phyloP scores from a whole-genome alignment of 2,888 invertebrate species.

The Cecidostiba fungosa region DNA sequence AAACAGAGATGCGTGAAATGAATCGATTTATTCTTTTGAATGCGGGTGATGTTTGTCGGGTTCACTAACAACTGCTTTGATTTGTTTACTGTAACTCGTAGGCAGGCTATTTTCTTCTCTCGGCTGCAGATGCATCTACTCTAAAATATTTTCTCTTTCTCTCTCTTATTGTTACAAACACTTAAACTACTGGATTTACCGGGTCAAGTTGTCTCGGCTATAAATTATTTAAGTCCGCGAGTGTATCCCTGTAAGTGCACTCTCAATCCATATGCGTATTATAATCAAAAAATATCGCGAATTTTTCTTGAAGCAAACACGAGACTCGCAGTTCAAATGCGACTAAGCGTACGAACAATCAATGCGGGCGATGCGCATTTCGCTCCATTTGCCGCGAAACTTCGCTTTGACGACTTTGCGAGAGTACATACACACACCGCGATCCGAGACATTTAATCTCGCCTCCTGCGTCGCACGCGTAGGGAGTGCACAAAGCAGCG shows the following conservation, averaged over 20 bases:
- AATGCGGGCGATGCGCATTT: background rate
- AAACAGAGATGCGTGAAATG: background rate
- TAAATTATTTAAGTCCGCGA: background rate
- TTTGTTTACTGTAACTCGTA: background rate
- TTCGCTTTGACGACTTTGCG: background rate
- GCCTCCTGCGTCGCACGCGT: background rate
- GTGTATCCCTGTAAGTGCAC: background rate
- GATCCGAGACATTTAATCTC: constrained; percentile 1
- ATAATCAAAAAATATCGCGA: background rate
- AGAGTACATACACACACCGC: background rate
- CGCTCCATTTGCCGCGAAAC: background rate
- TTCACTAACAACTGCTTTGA: background rate
- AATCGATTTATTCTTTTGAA: background rate
- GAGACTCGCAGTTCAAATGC: background rate
- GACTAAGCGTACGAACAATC: background rate
- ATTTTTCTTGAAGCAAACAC: background rate
- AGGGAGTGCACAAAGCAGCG: background rate
- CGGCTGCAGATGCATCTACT: background rate
- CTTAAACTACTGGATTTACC: constrained; percentile 19
- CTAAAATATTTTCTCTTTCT: background rate
- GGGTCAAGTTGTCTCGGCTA: background rate
- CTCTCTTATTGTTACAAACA: background rate
- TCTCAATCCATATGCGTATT: background rate
- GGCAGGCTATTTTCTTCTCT: background rate
- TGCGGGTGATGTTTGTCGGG: background rate